Base-by-base conservation (phyloP, 2,888 invertebrate genomes). In the Lithodes maja region DNA sequence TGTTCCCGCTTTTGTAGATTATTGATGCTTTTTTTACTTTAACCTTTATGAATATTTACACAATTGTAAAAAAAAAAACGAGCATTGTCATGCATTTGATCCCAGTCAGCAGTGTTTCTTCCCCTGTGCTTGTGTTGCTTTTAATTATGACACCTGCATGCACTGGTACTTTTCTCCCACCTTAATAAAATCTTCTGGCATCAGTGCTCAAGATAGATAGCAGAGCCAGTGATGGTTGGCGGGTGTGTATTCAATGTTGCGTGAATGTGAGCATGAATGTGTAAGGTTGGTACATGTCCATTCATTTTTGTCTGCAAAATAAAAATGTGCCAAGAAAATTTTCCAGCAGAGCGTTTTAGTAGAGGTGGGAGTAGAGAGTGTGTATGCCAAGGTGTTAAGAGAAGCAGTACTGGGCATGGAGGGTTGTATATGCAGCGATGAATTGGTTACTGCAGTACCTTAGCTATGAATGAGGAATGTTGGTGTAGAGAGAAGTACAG, bases 141-240 rank as follows among this genome's bases (percentile, higher is more conserved):
- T 71, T 82, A 5, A 49, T 68, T 82, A 15, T 15, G 15, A 15
- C 68, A 68, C 50, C 81, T 82, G 50, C 50, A 52, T 77, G 69
- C 81, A 50, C 49, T 33, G 49, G 52, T 68, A 68, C 81, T 68
- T 82, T 82, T 49, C 69, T 82, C 49, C 50, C 50, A 17, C 12
- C 61, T 12, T 82, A 52, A 50, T 68, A 82, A 68, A 82, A 54
- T 17, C 77, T 86, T 86, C 82, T 86, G 86, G 86, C 86, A 86
- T 86, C 86, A 85, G 82, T 86, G 86, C 86, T 86, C 86, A 86
- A 86, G 74, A 86, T 68, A 86, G 86, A 49, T 53, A 82, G 81
- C 75, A 86, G 77, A 82, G 82, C 86, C 61, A 86, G 81, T 54
- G 82, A 82, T 75, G 81, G 61, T 81, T 17, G 75, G 52, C 61